Conservation (phyloP, 2,888 invertebrate species). For the Panzeria rudis region DNA sequence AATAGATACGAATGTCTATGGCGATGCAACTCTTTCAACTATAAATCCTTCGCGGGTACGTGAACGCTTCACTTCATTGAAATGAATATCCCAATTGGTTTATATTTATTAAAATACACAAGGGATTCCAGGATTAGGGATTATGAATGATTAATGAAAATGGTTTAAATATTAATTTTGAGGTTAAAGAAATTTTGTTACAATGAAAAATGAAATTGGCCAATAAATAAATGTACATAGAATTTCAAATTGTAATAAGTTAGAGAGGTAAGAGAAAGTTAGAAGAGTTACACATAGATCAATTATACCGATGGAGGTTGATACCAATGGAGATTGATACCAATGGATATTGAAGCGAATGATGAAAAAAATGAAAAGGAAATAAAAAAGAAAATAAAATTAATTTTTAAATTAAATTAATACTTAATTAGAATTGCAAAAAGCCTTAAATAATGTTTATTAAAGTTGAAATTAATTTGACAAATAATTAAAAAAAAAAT, state of each 20-base stretch:
- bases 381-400: constrained; percentile 45
- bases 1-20: constrained; percentile 52
- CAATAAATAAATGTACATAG: too few relatives aligned
- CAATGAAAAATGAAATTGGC: neutral
- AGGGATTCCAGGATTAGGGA: neutral
- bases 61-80: constrained; percentile 88
- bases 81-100: constrained; percentile 71
- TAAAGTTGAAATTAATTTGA: neutral
- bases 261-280: neutral
- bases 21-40: constrained; percentile 84
- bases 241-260: neutral
- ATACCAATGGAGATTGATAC: constrained; percentile 58
- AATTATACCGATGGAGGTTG: constrained; percentile 43
- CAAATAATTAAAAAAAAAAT: neutral
- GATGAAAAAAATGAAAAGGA: constrained; percentile 43
- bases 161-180: neutral
- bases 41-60: constrained; percentile 90
- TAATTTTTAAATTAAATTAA: constrained; percentile 34
- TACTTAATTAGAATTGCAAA: neutral
- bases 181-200: neutral
- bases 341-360: constrained; percentile 55
- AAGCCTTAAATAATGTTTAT: neutral
- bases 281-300: neutral
- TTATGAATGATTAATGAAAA: constrained; percentile 46
- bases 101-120: constrained; percentile 52